Conservation (phyloP, 2,888 invertebrate species). For the Cephus runcator region DNA sequence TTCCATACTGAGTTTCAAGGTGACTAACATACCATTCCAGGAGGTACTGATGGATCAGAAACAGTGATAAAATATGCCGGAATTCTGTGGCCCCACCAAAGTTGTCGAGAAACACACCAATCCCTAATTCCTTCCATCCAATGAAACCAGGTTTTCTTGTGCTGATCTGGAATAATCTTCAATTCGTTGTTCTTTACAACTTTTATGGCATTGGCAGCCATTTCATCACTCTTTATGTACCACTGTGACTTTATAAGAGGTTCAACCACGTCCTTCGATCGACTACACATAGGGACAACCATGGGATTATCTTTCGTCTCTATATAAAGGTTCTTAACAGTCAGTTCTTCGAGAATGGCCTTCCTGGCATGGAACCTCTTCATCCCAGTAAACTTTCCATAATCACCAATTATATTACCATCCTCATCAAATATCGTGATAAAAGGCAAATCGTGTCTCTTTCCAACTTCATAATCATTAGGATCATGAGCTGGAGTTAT, state of each 20-base stretch:
- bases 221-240: constrained; percentile 90
- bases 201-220: constrained; percentile 88
- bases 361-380: constrained; percentile 91
- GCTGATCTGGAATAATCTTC: constrained; percentile 89
- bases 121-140: constrained; percentile 98
- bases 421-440: constrained; percentile 92
- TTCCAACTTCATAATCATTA: constrained; percentile 96
- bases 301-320: constrained; percentile 91
- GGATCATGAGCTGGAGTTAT: constrained; percentile 98
- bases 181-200: constrained; percentile 84
- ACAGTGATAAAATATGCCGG: constrained; percentile 88
- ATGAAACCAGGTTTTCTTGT: constrained; percentile 92
- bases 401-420: constrained; percentile 85
- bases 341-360: constrained; percentile 81
- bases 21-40: constrained; percentile 45
- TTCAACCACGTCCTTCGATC: constrained; percentile 97
- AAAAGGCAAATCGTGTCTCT: constrained; percentile 86
- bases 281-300: constrained; percentile 95
- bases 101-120: constrained; percentile 98
- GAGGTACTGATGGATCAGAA: constrained; percentile 62
- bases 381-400: constrained; percentile 84
- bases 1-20: neutral
- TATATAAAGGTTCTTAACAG: constrained; percentile 77
- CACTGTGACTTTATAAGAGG: constrained; percentile 97
- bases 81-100: constrained; percentile 99